Conservation (phyloP, 2,113 vertebrate species). For the Ceratotherium simum region DNA sequence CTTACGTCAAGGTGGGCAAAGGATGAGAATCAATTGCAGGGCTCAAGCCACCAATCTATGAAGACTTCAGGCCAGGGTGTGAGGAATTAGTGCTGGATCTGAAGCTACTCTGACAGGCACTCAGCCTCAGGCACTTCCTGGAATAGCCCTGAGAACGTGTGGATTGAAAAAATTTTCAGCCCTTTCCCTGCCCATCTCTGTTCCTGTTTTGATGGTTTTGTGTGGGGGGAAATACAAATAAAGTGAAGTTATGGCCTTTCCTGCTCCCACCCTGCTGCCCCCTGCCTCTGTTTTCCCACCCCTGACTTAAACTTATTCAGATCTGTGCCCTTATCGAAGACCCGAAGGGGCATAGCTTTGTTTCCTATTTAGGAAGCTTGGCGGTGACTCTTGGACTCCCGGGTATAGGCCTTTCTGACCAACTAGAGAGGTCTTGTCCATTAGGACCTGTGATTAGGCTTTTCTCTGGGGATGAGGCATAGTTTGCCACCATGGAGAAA, state of each 20-base stretch:
- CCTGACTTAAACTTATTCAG: background rate
- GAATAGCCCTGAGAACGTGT: conserved; percentile 45
- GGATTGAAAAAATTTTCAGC: conserved; percentile 50
- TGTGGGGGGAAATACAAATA: conserved; percentile 80
- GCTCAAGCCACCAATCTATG: conserved; percentile 11
- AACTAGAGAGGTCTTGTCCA: background rate
- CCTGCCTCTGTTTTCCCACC: conserved; percentile 4
- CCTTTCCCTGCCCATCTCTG: conserved; percentile 55
- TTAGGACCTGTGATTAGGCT: background rate
- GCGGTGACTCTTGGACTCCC: background rate
- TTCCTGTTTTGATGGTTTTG: conserved; percentile 74
- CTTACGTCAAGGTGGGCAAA: conserved; percentile 64
- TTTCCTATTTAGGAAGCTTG: background rate
- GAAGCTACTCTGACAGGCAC: conserved; percentile 11
- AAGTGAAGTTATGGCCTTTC: conserved; percentile 73
- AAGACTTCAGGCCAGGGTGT: conserved; percentile 37
- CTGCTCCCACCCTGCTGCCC: background rate
- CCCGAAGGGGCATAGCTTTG: background rate
- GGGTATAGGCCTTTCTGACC: background rate
- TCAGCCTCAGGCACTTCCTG: conserved; percentile 41
- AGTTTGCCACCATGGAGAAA: background rate
- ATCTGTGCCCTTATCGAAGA: background rate
- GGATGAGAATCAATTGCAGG: conserved; percentile 57
- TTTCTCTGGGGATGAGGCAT: background rate
- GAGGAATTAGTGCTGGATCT: conserved; percentile 38